Evolutionary conservation across 2,888 invertebrate genomes (phyloP).

Genomic region (Norana najaformis): DNA sequence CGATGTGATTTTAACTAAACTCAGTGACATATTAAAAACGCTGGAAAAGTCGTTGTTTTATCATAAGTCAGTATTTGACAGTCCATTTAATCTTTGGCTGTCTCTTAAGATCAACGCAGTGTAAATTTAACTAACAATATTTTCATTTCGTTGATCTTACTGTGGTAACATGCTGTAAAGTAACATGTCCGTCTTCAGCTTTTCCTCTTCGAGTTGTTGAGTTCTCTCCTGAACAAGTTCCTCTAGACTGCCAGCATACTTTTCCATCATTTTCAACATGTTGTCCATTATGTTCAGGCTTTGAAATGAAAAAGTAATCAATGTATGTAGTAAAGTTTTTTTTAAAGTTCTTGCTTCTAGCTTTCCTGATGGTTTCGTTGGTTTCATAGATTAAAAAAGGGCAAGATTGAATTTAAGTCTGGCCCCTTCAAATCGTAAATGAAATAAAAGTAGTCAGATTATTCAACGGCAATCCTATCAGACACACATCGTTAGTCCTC

Average conservation of each 20-base stretch:
- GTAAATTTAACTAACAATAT: no score
- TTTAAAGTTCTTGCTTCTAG: not conserved
- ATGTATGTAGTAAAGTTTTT: no score
- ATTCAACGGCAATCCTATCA: not conserved
- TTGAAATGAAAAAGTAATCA: constrained; percentile 17
- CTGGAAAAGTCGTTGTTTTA: not conserved
- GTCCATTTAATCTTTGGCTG: no score
- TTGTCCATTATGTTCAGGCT: constrained; percentile 53
- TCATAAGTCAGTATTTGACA: not conserved
- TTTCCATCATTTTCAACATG: constrained; percentile 59
- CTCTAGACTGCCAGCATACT: constrained; percentile 57
- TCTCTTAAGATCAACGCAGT: no score
- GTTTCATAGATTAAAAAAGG: not conserved
- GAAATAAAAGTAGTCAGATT: not conserved
- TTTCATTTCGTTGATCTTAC: constrained; percentile 24
- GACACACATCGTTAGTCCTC: not conserved
- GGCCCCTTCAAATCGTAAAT: not conserved
- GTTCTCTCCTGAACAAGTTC: constrained; percentile 58
- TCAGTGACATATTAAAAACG: not conserved
- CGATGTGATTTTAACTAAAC: not conserved
- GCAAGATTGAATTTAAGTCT: not conserved
- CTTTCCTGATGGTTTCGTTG: not conserved
- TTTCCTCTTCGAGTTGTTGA: constrained; percentile 56
- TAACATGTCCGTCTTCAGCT: constrained; percentile 54
- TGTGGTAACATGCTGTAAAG: constrained; percentile 51